Percentiles rank a stretch among this genome's conserved stretches.
phyloP scores from a whole-genome alignment of 2,113 vertebrate genomes.

The Polypterus bichir region DNA sequence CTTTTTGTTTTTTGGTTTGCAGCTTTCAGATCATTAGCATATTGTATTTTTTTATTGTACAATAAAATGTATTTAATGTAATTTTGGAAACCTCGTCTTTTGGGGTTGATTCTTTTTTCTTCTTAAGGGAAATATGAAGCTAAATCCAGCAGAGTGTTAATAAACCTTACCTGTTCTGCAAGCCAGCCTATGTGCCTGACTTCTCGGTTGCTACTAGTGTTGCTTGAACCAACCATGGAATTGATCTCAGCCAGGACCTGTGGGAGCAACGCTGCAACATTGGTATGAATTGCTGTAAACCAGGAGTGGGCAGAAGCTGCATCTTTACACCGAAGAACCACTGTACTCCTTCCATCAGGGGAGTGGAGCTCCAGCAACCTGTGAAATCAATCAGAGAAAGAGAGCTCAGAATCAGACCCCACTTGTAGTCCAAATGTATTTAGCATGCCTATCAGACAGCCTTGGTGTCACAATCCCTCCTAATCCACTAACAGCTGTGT shows the following conservation, averaged over 20 bases:
- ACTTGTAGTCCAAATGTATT: no score
- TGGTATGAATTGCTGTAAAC: constrained; percentile 85
- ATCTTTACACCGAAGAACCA: constrained; percentile 88
- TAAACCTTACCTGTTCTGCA: constrained; percentile 72
- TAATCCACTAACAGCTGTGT: no score
- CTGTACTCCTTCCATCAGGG: constrained; percentile 78
- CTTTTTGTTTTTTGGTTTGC: no score
- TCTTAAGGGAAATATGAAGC: no score
- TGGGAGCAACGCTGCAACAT: constrained; percentile 81
- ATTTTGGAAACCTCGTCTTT: no score
- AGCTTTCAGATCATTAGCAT: no score
- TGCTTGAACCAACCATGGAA: constrained; percentile 59
- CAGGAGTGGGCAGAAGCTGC: constrained; percentile 72
- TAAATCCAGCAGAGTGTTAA: neutral
- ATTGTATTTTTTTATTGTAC: no score
- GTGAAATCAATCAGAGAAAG: constrained; percentile 12
- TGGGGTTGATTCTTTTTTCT: no score
- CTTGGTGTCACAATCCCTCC: no score
- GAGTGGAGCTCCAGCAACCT: constrained; percentile 92
- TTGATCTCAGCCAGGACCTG: constrained; percentile 82
- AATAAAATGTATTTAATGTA: no score
- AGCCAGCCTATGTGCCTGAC: constrained; percentile 89
- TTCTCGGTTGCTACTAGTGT: constrained; percentile 51
- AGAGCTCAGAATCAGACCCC: neutral
- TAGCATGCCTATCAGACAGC: no score